A percentile compares a stretch with the other conserved stretches of the same genome.
These are phyloP conservation scores for Neofelis nebulosa DNA, from an alignment of 2,113 vertebrate genomes.

Conservation along the genomic window DNA sequence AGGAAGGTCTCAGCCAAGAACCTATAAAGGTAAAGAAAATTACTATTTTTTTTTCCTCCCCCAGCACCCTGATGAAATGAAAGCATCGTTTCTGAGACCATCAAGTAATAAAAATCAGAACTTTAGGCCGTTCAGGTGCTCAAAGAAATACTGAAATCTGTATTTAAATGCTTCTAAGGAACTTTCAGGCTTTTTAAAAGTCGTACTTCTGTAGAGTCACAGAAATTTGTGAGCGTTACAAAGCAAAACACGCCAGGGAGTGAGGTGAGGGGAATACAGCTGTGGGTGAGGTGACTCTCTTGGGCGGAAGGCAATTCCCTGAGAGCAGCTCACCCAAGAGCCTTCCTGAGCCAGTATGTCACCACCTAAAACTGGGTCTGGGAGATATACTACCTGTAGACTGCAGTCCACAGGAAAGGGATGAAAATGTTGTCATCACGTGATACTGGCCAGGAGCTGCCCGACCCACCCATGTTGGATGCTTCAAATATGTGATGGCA, in stretches of 20 bases:
- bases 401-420: background rate
- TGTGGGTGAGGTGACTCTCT: background rate
- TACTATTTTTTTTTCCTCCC: background rate
- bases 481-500: background rate
- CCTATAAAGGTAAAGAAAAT: background rate
- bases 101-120: background rate
- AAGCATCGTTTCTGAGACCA: background rate
- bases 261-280: accelerated
- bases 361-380: background rate
- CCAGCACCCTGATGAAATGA: background rate
- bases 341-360: background rate
- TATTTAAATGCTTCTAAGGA: background rate
- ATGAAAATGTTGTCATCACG: background rate
- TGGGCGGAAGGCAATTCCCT: background rate
- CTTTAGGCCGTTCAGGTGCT: background rate
- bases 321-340: background rate
- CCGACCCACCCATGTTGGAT: too few species aligned
- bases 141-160: background rate
- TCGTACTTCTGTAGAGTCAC: background rate
- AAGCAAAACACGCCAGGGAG: background rate
- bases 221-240: background rate
- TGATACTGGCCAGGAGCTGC: background rate
- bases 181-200: background rate
- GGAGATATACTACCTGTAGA: background rate
- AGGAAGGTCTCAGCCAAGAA: background rate